Base-by-base conservation (phyloP, 2,113 vertebrate species). In the Oceanodroma tethys region DNA sequence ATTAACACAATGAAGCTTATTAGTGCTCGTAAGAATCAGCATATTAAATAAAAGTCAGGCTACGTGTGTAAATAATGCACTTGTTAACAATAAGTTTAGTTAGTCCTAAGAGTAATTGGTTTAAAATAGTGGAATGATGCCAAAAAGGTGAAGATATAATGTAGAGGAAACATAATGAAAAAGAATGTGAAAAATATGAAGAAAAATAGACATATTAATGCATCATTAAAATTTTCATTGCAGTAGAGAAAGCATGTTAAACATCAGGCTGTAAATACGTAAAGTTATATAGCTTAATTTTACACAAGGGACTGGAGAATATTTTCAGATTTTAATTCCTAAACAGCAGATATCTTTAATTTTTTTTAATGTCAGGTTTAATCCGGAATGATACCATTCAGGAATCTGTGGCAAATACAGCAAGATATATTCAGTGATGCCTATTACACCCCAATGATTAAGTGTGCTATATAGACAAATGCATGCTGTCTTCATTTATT, bases 281-380 rank as follows among this genome's bases (percentile, higher is more conserved):
- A 84, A 93, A 91, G 59, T 50, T 96, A 60, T 63, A 85, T 81
- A 85, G 82, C 42, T 96, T 86, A 78, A 72, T 82, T 93, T 97
- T 80, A 32, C 48, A 76, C 30, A 53, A 27, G 38, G n/a, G 30
- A 87, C 66, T 40, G 42, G 25, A 90, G 63, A 90, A 63, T 75
- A 92, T 86, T 93, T 74, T 88, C 53, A 88, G 38, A 92, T 94
- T 91, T 86, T 91, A 89, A 76, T 92, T 91, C 30, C 52, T 86
- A 89, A 96, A 94, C 12, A 90, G 23, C 19, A 76, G 73, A 50
- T 27, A n/a, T 16, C 45, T 73, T 75, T 73, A 72, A 20, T 18
- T 27, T 38, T 40, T 38, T 48, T 71, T 43, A 68, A 82, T 90
- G 30, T 81, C 84, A 79, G 16, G 21, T 68, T 53, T 90, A 81